Base-by-base conservation (phyloP, 2,113 vertebrate genomes). In the Oncorhynchus keta region DNA sequence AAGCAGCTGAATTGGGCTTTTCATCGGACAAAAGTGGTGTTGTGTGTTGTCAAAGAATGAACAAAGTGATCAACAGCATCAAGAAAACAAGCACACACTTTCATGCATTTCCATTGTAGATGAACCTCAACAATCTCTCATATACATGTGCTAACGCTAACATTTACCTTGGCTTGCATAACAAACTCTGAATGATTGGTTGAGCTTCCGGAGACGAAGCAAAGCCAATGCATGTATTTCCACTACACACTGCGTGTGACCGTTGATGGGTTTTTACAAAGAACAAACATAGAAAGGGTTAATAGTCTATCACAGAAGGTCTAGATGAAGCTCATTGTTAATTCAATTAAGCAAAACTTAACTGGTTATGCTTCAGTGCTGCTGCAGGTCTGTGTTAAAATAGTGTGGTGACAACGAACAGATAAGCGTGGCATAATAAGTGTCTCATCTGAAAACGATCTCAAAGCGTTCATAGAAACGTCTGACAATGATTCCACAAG, bases 161-260 rank as follows among this genome's bases (percentile, higher is more conserved):
- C 84, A 84, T 79, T 86, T 81, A 85, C 70, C 75, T 72, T 74
- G 84, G 80, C 73, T 86, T 80, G 86, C 68, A 82, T 83, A 82
- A 14, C 32, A 12, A 59, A 45, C 30, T 45, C 49, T 30, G 20
- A 35, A 4, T 48, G 20, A 48, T 49, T 76, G 78, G 75, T 78
- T 55, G 6, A 35, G 48, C 57, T 77, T 79, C 72, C 75, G 76
- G 79, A 79, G 75, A 76, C 76, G 61, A 71, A 87, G 87, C 83
- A 70, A 76, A 84, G 81, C 73, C 67, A 49, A 72, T 12, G 26
- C 73, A 70, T 9, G 24, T 73, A 65, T 61, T 72, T 83, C 26
- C 74, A 57, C 69, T 79, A 48, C 64, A 35, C 39, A 3, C 14
- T 67, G 28, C 48, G 74, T 61, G 72, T 78, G 77, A 26, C 22